Conservation (phyloP, 2,797 vertebrate species). For the Catharus ustulatus region DNA sequence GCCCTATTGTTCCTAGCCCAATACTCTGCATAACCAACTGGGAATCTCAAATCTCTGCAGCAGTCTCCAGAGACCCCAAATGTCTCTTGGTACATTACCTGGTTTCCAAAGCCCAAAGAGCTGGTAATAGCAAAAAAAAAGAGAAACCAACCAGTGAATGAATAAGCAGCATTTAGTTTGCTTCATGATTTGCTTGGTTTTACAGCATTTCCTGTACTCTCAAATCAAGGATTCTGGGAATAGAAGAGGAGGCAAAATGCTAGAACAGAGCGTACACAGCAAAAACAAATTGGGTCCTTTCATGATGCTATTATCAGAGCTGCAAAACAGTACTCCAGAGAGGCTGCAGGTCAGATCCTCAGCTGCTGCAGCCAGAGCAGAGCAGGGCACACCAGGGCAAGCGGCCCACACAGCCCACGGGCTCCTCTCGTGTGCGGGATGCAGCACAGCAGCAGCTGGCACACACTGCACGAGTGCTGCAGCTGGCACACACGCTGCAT, state of each 20-base stretch:
- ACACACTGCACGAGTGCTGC: too few species aligned
- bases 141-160: background rate
- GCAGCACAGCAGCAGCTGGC: background rate
- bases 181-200: background rate
- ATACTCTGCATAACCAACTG: background rate
- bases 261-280: background rate
- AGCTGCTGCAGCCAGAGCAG: background rate
- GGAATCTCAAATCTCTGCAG: background rate
- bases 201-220: background rate
- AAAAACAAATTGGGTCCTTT: constrained; percentile 22
- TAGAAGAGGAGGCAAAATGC: background rate
- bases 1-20: background rate
- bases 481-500: too few species aligned
- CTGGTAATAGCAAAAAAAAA: background rate
- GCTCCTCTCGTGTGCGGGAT: accelerated
- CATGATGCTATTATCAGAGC: background rate
- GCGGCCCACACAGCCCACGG: background rate
- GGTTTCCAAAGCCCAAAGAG: background rate
- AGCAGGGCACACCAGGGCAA: accelerated
- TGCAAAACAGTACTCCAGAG: background rate
- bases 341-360: background rate
- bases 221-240: background rate
- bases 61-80: background rate
- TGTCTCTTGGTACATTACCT: background rate
- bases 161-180: background rate